Evolutionary conservation across 2,113 vertebrate species (phyloP), one percentile per base, ranked within the genome.

Genomic region (Apodemus speciosus): DNA sequence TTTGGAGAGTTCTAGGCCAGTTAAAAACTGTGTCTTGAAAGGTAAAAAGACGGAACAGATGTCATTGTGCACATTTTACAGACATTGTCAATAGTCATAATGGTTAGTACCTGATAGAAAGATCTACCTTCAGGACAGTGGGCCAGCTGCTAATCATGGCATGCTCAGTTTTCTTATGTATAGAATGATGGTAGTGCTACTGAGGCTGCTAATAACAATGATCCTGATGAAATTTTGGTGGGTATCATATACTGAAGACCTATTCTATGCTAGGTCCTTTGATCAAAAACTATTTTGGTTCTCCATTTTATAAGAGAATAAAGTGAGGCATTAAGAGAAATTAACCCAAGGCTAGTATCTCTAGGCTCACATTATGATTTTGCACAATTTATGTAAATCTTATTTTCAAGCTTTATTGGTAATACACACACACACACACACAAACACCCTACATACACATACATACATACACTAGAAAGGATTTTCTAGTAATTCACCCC

Each of bases 281-380:
- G n/a, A 85, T 91, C 56, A 49, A 38, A 93, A 94, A 56, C n/a
- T 66, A 60, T 85, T 75, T 18, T 83, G 91, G 16, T 88, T 94
- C 14, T 81, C 38, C 40, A 85, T 83, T 91, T 95, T 60, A 73
- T 16, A 73, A 30, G 20, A 51, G 51, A 90, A 85, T 72, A 85
- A 90, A 81, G 32, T 68, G 56, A 93, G 58, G 15, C 35, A 71
- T 62, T 46, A 49, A 64, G 46, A 93, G 72, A 88, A 87, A 95
- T 35, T 90, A 32, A 30, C 6, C 72, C 23, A 89, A 62, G 16
- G 30, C 15, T 71, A 32, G 38, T 49, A 38, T 72, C 32, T 16
- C n/a, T 81, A 14, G 13, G 23, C n/a, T 40, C 53, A 80, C 6
- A 81, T n/a, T 15, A 81, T 81, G n/a, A 81, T 81, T 81, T 60